Evolutionary conservation across 2,113 vertebrate genomes (phyloP).

Genomic region (Cyprichromis sp.): DNA sequence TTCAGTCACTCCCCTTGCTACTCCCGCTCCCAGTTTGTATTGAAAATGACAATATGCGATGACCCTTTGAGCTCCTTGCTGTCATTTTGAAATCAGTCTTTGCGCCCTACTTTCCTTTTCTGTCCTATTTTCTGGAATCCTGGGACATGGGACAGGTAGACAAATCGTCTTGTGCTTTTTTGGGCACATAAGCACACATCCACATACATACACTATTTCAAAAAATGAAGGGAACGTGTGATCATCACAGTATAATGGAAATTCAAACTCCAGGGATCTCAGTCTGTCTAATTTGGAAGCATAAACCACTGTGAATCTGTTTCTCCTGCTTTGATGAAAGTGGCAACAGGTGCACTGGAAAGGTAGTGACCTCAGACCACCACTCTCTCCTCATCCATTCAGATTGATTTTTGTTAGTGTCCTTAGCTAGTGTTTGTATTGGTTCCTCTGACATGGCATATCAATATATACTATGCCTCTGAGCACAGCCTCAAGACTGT

Average conservation of each 20-base stretch:
- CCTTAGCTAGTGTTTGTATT: not conserved
- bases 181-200: not conserved
- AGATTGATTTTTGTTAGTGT: not conserved
- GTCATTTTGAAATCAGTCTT: not conserved
- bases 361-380: not conserved
- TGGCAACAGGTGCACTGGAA: not conserved
- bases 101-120: not conserved
- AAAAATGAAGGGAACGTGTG: not conserved
- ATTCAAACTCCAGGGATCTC: not conserved
- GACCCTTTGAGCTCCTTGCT: not conserved
- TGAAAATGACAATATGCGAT: not conserved
- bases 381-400: not conserved
- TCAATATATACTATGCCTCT: not conserved
- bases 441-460: not conserved
- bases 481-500: not conserved
- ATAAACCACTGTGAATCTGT: not conserved
- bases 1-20: not conserved
- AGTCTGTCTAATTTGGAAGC: not conserved
- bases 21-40: not conserved
- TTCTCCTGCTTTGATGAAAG: not conserved
- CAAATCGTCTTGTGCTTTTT: not conserved
- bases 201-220: not conserved
- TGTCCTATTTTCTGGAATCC: not conserved
- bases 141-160: not conserved
- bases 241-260: not conserved